phyloP scores from a whole-genome alignment of 2,888 invertebrate species.

The Ichneumoninae sp. region DNA sequence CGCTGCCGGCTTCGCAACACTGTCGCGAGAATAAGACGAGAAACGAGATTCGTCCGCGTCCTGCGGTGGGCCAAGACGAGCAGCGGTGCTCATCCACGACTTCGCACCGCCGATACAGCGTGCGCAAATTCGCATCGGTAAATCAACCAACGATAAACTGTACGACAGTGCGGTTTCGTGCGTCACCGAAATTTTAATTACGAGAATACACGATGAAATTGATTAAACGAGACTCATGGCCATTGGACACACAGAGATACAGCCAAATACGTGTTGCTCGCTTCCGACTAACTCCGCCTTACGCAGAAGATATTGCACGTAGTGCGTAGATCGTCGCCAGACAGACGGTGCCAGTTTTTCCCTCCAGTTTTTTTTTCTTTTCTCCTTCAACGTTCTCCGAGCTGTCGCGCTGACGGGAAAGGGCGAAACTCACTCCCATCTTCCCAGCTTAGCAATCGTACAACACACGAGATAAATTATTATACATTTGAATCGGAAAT shows the following conservation, averaged over 20 bases:
- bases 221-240: conserved; percentile 51
- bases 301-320: background rate
- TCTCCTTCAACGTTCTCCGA: background rate
- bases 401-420: conserved; percentile 27
- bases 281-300: background rate
- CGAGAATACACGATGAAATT: conserved; percentile 38
- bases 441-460: conserved; percentile 24
- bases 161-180: conserved; percentile 23
- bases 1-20: background rate
- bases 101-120: background rate
- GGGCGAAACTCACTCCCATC: conserved; percentile 30
- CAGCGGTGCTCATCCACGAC: conserved; percentile 25
- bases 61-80: conserved; percentile 11
- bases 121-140: background rate
- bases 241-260: conserved; percentile 26
- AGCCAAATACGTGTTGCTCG: conserved; percentile 24
- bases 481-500: background rate
- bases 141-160: conserved; percentile 10
- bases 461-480: conserved; percentile 8
- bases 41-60: conserved; percentile 13
- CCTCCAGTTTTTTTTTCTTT: conserved; percentile 28
- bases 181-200: conserved; percentile 45
- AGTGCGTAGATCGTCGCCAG: conserved; percentile 24
- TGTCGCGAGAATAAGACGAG: conserved; percentile 24
- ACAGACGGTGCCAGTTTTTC: conserved; percentile 40